phyloP scores from a whole-genome alignment of 1,140 invertebrate species.

The Neodiprion pinetum region DNA sequence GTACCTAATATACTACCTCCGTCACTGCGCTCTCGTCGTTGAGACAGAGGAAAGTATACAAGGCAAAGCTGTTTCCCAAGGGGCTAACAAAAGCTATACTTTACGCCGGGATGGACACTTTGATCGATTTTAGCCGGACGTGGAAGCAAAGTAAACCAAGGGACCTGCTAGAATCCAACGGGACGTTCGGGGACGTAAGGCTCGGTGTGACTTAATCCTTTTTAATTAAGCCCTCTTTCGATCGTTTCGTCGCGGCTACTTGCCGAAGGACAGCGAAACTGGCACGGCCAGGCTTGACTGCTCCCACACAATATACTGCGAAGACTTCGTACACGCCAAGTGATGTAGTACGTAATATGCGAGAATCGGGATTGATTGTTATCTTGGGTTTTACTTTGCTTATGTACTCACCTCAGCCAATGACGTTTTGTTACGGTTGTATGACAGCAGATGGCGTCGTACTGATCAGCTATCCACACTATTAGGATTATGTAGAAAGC shows the following conservation, averaged over 20 bases:
- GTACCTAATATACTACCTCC: too few relatives aligned
- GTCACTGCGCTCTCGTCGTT: too few relatives aligned
- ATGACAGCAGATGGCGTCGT: slow-evolving; percentile 97
- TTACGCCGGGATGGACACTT: slow-evolving; percentile 32
- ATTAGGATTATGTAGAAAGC: slow-evolving; percentile 99
- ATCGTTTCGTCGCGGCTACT: slow-evolving; percentile 28
- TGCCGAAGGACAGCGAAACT: not conserved
- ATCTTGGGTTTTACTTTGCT: not conserved
- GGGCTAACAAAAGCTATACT: slow-evolving; percentile 15
- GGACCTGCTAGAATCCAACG: slow-evolving; percentile 19
- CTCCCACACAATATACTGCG: too few relatives aligned
- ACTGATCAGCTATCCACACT: slow-evolving; percentile 99
- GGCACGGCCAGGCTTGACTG: not conserved
- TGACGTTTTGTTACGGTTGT: slow-evolving; percentile 93
- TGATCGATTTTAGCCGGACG: slow-evolving; percentile 42
- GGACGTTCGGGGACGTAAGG: slow-evolving; percentile 16
- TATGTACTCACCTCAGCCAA: slow-evolving; percentile 85
- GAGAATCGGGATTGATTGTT: too few relatives aligned
- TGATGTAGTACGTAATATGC: too few relatives aligned
- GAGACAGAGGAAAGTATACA: not conserved
- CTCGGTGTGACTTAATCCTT: slow-evolving; percentile 49
- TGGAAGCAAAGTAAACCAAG: slow-evolving; percentile 29
- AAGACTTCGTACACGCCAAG: too few relatives aligned
- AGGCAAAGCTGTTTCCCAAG: slow-evolving; percentile 11
- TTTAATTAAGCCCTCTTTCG: slow-evolving; percentile 53